phyloP scores from a whole-genome alignment of 1,140 invertebrate species.

The Drosophila insularis region DNA sequence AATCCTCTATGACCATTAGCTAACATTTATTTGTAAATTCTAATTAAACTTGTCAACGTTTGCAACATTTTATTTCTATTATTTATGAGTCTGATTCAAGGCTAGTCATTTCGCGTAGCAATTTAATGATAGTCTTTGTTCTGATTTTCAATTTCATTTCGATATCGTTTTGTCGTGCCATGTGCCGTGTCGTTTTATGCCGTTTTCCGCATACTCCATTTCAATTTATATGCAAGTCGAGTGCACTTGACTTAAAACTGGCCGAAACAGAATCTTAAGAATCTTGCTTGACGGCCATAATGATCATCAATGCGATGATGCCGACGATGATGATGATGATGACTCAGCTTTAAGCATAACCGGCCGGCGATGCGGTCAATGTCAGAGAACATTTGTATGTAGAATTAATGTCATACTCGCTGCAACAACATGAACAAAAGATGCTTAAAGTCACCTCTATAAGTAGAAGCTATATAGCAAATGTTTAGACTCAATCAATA shows the following conservation, averaged over 20 bases:
- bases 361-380: constrained; percentile 74
- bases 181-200: constrained; percentile 25
- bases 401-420: background rate
- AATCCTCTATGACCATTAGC: background rate
- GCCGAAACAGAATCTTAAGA: constrained; percentile 44
- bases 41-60: constrained; percentile 31
- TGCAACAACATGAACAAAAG: constrained; percentile 6
- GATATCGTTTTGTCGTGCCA: constrained; percentile 38
- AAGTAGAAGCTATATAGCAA: background rate
- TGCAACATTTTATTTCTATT: constrained; percentile 19
- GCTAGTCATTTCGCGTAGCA: constrained; percentile 41
- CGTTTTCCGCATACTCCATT: constrained; percentile 69
- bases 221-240: constrained; percentile 73
- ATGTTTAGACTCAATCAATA: constrained; percentile 4
- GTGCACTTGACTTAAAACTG: constrained; percentile 48
- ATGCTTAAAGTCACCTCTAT: background rate
- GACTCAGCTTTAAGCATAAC: constrained; percentile 58
- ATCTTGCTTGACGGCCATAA: constrained; percentile 7
- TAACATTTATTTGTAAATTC: constrained; percentile 18
- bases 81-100: constrained; percentile 46
- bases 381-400: constrained; percentile 38
- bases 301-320: constrained; percentile 12
- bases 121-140: constrained; percentile 60
- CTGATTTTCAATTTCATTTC: constrained; percentile 15
- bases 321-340: constrained; percentile 44